Conservation (phyloP, 2,888 invertebrate species). For the Drosophila glabriapex region DNA sequence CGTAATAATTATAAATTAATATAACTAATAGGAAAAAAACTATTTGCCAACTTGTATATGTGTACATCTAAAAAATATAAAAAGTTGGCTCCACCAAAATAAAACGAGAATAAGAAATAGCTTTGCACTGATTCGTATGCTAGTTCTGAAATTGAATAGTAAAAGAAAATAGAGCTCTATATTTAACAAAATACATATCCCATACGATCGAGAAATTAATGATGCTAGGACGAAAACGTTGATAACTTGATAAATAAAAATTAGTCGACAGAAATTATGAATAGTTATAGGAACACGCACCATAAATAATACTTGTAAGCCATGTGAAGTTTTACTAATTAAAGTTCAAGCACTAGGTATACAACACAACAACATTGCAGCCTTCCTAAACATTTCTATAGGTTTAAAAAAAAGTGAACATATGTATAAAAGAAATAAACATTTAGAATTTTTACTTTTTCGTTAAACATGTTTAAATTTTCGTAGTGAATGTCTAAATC, state of each 20-base stretch:
- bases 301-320: not conserved
- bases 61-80: not conserved
- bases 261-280: not conserved
- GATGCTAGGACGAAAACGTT: not conserved
- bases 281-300: not conserved
- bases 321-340: not conserved
- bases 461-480: not conserved
- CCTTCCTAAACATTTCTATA: not conserved
- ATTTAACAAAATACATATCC: not conserved
- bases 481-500: not conserved
- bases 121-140: no score
- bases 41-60: not conserved
- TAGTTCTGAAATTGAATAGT: not conserved
- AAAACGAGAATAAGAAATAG: not conserved
- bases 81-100: not conserved
- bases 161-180: not conserved
- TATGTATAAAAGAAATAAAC: not conserved
- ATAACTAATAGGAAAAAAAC: not conserved
- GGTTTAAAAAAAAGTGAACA: not conserved
- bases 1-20: not conserved
- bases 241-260: not conserved
- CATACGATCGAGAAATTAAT: not conserved
- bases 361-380: not conserved
- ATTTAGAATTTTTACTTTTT: not conserved
- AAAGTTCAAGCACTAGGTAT: not conserved